Evolutionary conservation across 2,113 vertebrate species (phyloP).

Genomic region (Heterochromis multidens): DNA sequence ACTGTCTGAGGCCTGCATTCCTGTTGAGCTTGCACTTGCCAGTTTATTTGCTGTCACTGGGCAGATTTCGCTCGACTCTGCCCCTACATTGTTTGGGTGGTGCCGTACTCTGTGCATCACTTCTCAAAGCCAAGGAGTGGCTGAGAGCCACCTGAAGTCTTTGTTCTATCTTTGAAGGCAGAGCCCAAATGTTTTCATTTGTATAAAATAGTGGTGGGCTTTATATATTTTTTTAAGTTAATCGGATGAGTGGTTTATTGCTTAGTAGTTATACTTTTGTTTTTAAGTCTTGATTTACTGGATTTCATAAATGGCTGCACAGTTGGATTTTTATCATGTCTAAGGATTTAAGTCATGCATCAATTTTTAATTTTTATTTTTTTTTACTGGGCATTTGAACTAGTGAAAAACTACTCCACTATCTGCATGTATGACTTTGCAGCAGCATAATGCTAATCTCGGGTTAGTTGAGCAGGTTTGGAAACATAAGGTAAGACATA

Average conservation of each 20-base stretch:
- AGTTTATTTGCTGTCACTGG: slow-evolving; percentile 59
- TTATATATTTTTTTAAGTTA: not conserved
- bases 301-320: too few relatives aligned
- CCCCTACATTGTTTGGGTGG: slow-evolving; percentile 51
- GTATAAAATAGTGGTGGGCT: not conserved
- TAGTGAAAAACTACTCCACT: not conserved
- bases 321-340: too few relatives aligned
- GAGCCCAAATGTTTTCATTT: not conserved
- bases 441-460: not conserved
- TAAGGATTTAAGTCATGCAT: too few relatives aligned
- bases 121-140: slow-evolving; percentile 32
- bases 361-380: not conserved
- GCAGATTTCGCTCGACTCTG: slow-evolving; percentile 50
- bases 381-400: not conserved
- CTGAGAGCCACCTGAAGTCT: slow-evolving; percentile 25
- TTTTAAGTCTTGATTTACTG: not conserved
- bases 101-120: slow-evolving; percentile 26
- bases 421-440: too few relatives aligned
- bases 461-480: not conserved
- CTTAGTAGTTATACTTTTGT: not conserved
- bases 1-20: slow-evolving; percentile 25
- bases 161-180: not conserved
- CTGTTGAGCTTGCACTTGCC: slow-evolving; percentile 33
- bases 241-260: not conserved
- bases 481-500: not conserved